These are phyloP conservation scores for Holothuria leucospilota DNA, from an alignment of 53 echinoderm and acorn worm genomes.

Conservation along the genomic window DNA sequence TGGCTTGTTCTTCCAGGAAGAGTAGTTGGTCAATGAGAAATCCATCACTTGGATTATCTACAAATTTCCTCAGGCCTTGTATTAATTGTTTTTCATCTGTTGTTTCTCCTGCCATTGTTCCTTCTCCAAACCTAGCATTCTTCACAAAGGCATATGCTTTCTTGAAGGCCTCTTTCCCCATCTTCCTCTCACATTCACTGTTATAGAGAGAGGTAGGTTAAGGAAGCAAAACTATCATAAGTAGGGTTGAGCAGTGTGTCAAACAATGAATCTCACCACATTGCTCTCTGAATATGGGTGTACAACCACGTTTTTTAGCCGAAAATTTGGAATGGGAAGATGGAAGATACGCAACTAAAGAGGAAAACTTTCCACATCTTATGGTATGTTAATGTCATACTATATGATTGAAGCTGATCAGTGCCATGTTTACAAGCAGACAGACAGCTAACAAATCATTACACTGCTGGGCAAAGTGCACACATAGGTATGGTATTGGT, in stretches of 20 bases:
- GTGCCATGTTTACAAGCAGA: no score
- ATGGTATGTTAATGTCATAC: no score
- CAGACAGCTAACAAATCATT: no score
- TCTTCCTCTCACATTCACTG: constrained; percentile 97
- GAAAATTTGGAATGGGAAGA: no score
- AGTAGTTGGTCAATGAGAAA: constrained; percentile 97
- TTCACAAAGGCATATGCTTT: constrained; percentile 89
- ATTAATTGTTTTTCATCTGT: constrained; percentile 88
- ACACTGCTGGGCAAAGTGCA: no score
- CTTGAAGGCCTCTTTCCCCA: constrained; percentile 85
- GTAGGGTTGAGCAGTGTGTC: not conserved
- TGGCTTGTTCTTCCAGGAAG: constrained; percentile 93
- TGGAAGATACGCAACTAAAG: no score
- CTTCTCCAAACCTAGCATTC: constrained; percentile 86
- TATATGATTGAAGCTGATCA: no score
- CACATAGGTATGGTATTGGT: no score
- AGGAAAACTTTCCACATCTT: no score
- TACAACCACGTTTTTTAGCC: no score
- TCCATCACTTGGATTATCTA: constrained; percentile 93
- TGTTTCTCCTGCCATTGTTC: constrained; percentile 61
- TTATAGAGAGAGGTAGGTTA: constrained; percentile 23
- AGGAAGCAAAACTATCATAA: constrained; percentile 42
- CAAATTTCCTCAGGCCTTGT: constrained; percentile 79
- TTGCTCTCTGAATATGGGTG: no score
- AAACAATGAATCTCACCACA: not conserved